phyloP scores from a whole-genome alignment of 2,888 invertebrate genomes.

The Neoitamus cyanurus region DNA sequence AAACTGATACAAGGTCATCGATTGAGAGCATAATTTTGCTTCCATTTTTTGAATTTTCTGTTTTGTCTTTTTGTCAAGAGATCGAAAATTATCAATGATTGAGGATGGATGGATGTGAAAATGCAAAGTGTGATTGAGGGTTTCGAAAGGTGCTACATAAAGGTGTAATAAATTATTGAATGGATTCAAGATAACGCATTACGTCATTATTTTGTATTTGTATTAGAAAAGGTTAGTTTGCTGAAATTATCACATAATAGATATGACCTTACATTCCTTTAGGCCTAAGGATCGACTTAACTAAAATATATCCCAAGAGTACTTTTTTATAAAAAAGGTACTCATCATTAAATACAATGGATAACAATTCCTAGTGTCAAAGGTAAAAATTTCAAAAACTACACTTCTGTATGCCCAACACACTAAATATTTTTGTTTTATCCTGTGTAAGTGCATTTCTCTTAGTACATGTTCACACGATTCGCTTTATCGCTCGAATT shows the following conservation, averaged over 20 bases:
- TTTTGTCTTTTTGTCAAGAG: neutral
- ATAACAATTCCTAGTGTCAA: no score
- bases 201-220: neutral
- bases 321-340: no score
- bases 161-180: neutral
- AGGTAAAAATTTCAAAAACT: no score
- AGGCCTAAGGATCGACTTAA: neutral
- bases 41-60: neutral
- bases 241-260: neutral
- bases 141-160: neutral
- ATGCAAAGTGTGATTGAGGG: neutral
- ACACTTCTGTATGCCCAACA: no score
- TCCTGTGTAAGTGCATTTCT: neutral
- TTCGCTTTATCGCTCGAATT: neutral
- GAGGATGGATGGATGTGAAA: neutral
- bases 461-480: no score
- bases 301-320: no score
- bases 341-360: no score
- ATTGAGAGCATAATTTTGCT: slow-evolving; percentile 3
- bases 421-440: neutral
- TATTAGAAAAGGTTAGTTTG: neutral
- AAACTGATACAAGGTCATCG: slow-evolving; percentile 3
- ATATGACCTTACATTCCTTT: neutral
- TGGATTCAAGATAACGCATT: neutral
- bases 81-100: neutral